Percentiles rank a stretch among this genome's conserved stretches.
Conservation (phyloP, 2,113 vertebrate genomes). For the Epinephelus moara region DNA sequence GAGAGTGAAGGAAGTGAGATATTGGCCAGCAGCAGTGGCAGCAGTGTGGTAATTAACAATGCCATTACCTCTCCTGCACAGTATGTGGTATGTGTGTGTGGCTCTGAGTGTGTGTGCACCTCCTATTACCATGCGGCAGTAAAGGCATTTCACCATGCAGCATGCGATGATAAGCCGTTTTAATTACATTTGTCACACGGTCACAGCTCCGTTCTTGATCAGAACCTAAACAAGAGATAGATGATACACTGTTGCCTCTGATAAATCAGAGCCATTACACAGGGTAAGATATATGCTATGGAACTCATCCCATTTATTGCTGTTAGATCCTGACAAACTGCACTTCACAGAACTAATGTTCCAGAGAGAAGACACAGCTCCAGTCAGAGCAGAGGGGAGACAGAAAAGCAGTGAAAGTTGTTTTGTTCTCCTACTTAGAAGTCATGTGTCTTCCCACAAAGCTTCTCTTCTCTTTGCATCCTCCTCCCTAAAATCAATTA, state of each 20-base stretch:
- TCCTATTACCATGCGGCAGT: constrained; percentile 21
- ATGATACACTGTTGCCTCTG: constrained; percentile 37
- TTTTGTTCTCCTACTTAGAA: constrained; percentile 47
- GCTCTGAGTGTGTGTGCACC: neutral
- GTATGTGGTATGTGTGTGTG: constrained; percentile 21
- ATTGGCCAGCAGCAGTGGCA: constrained; percentile 58
- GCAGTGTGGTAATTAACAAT: constrained; percentile 69
- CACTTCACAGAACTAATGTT: constrained; percentile 39
- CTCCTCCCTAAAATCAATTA: constrained; percentile 46
- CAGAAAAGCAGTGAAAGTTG: constrained; percentile 19
- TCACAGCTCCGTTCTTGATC: constrained; percentile 34
- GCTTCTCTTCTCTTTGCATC: neutral
- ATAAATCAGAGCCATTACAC: constrained; percentile 43
- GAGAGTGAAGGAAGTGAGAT: constrained; percentile 62
- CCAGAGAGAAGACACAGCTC: constrained; percentile 33
- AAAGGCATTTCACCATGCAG: constrained; percentile 30
- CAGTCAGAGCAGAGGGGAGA: constrained; percentile 27
- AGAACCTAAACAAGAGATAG: constrained; percentile 43
- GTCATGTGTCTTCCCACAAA: constrained; percentile 22
- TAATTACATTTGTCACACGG: constrained; percentile 47
- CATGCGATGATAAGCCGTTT: constrained; percentile 23
- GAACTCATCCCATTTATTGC: constrained; percentile 46
- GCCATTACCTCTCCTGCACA: constrained; percentile 54
- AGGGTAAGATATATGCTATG: constrained; percentile 22
- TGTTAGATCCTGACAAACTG: constrained; percentile 55